A percentile compares a stretch with the other conserved stretches of the same genome.
Evolutionary conservation across 2,113 vertebrate genomes (phyloP).

Genomic region (Notarius quadriscutis): DNA sequence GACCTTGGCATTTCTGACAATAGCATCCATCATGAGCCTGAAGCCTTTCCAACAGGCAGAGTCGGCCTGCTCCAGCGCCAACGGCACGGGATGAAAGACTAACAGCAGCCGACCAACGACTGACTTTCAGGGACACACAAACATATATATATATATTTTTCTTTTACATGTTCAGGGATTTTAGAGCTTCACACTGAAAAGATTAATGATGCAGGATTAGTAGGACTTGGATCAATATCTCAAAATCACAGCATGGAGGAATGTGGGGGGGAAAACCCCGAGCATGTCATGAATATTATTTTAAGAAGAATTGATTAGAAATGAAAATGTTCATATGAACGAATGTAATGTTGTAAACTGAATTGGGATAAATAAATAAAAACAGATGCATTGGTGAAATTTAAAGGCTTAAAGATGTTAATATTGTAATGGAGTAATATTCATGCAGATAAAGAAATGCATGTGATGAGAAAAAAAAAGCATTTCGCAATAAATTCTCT

Average conservation of each 20-base stretch:
- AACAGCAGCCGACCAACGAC: slow-evolving; percentile 86
- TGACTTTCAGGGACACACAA: slow-evolving; percentile 79
- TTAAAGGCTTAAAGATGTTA: neutral
- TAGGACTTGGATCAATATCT: slow-evolving; percentile 60
- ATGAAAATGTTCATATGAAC: neutral
- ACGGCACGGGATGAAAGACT: slow-evolving; percentile 90
- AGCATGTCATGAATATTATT: neutral
- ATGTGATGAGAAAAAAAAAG: neutral
- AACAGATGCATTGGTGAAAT: neutral
- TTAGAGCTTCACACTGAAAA: slow-evolving; percentile 51
- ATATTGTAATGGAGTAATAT: neutral
- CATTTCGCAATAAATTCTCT: neutral
- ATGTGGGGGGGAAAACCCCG: neutral
- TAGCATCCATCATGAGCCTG: slow-evolving; percentile 90
- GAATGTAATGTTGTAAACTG: neutral
- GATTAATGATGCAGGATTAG: slow-evolving; percentile 61
- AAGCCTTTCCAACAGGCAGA: slow-evolving; percentile 87
- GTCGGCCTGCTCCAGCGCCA: slow-evolving; percentile 80
- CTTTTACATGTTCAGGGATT: slow-evolving; percentile 60
- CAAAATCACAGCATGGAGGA: slow-evolving; percentile 45
- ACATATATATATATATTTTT: slow-evolving; percentile 60
- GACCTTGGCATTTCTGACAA: slow-evolving; percentile 97
- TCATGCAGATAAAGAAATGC: neutral
- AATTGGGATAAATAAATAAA: neutral
- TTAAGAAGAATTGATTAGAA: neutral